A percentile compares a stretch with the other conserved stretches of the same genome.
phyloP scores from a whole-genome alignment of 2,797 vertebrate genomes.

The Sebastiscus albofasciatus region DNA sequence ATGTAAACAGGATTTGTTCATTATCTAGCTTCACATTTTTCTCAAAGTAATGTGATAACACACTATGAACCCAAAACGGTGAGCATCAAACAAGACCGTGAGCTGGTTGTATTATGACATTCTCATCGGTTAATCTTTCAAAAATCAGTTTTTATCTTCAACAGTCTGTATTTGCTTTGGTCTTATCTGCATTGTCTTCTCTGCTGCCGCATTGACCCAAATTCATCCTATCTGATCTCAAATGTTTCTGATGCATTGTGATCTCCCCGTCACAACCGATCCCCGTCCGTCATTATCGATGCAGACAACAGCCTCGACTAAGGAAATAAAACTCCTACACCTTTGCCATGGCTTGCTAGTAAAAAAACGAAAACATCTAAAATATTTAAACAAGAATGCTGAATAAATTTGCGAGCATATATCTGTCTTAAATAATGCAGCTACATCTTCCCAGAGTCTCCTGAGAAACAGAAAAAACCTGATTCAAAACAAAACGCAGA shows the following conservation, averaged over 20 bases:
- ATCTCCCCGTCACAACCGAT: not conserved
- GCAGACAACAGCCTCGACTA: not conserved
- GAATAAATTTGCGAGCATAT: slow-evolving; percentile 19
- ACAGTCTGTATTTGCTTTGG: slow-evolving; percentile 24
- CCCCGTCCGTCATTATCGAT: not conserved
- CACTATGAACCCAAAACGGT: not conserved
- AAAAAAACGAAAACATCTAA: not conserved
- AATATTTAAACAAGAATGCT: slow-evolving; percentile 18
- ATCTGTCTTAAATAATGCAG: slow-evolving; percentile 12
- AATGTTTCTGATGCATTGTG: slow-evolving; percentile 24
- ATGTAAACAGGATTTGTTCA: not conserved
- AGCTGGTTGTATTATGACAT: slow-evolving; percentile 10
- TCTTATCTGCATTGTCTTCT: slow-evolving; percentile 34
- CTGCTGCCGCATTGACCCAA: slow-evolving; percentile 23
- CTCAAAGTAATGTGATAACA: not conserved
- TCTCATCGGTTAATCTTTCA: slow-evolving; percentile 23
- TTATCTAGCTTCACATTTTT: not conserved
- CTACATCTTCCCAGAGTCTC: not conserved
- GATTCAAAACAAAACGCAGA: not conserved
- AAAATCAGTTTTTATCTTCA: slow-evolving; percentile 31
- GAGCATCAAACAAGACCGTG: slow-evolving; percentile 5
- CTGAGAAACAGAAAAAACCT: not conserved
- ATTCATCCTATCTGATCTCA: slow-evolving; percentile 43
- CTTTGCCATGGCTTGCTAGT: not conserved
- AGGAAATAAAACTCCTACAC: not conserved